Evolutionary conservation across 2,888 invertebrate species (phyloP), one percentile per base, ranked within the genome.

Genomic region (Drosophila stalkeri): DNA sequence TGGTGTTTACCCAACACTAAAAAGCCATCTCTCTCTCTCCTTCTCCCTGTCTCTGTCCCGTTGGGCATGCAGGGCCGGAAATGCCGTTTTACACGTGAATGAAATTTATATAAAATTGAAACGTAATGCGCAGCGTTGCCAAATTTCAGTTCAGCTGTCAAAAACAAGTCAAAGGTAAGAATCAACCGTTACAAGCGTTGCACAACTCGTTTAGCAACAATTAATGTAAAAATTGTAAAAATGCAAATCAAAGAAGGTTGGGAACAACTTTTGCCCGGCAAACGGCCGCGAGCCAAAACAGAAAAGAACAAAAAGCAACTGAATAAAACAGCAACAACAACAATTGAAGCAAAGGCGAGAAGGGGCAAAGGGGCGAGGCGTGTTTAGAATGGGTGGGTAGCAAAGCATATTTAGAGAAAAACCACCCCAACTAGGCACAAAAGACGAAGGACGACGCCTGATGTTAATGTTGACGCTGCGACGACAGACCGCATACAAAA

Each of bases 61-160:
- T 52, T 75, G 68, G 64, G 43, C 76, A 67, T 74, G 78, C 77
- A 76, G 78, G 82, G 81, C 84, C 91, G 91, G 91, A 91, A 91
- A 90, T 90, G 82, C 81, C 86, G 84, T 85, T 90, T 81, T 86
- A 90, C 91, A 90, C 90, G 82, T 90, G 91, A 90, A 90, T 91
- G 87, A 83, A 89, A 82, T 67, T 84, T 76, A 18, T 54, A 46
- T 65, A 74, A 35, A 61, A 59, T 61, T 64, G 64, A 23, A 70
- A 54, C 55, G 55, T 69, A 64, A 68, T 59, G 20, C 63, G 77
- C 76, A 35, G 44, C 64, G 82, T 82, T 86, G 80, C 84, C 72
- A 59, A 81, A 77, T 68, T 83, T 76, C 81, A 72, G 41, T 41
- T 61, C 56, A 61, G 64, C 77, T 66, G 75, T 67, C 62, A 54